These are phyloP conservation scores for Schrankia costaestrigalis DNA, from an alignment of 2,888 invertebrate species.

Conservation along the genomic window DNA sequence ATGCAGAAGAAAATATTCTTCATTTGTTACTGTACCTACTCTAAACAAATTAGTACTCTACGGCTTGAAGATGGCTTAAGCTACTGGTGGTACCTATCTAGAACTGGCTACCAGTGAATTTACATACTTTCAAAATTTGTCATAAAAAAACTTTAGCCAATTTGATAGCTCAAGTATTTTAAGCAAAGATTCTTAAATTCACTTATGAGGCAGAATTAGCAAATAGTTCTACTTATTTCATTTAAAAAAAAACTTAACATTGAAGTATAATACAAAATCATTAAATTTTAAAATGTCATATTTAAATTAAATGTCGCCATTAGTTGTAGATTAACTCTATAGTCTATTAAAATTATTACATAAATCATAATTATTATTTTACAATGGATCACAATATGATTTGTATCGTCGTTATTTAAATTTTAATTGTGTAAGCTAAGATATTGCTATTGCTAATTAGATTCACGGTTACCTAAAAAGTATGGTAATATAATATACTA, in stretches of 20 bases:
- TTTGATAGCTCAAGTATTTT: too few relatives aligned
- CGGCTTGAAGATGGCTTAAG: too few relatives aligned
- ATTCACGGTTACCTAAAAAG: too few relatives aligned
- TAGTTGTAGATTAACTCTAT: conserved; percentile 7
- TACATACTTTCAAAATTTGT: too few relatives aligned
- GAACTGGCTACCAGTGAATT: too few relatives aligned
- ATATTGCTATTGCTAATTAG: too few relatives aligned
- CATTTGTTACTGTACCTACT: too few relatives aligned
- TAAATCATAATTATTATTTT: conserved; percentile 22
- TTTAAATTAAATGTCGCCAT: conserved; percentile 18
- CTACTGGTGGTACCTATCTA: too few relatives aligned
- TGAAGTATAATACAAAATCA: not conserved
- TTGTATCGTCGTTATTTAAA: conserved; percentile 3
- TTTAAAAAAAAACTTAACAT: conserved; percentile 3
- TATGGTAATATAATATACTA: too few relatives aligned
- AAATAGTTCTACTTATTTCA: conserved; percentile 1
- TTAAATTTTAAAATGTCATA: conserved; percentile 7
- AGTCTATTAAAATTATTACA: conserved; percentile 11
- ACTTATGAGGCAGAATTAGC: not conserved
- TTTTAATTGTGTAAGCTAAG: conserved; percentile 3
- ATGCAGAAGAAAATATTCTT: too few relatives aligned
- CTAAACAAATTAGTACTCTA: too few relatives aligned
- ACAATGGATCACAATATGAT: conserved; percentile 15
- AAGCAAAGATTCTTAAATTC: not conserved
- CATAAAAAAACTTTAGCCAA: too few relatives aligned